Evolutionary conservation across 2,113 vertebrate genomes (phyloP), one percentile per base, ranked within the genome.

Genomic region (Ictalurus furcatus): DNA sequence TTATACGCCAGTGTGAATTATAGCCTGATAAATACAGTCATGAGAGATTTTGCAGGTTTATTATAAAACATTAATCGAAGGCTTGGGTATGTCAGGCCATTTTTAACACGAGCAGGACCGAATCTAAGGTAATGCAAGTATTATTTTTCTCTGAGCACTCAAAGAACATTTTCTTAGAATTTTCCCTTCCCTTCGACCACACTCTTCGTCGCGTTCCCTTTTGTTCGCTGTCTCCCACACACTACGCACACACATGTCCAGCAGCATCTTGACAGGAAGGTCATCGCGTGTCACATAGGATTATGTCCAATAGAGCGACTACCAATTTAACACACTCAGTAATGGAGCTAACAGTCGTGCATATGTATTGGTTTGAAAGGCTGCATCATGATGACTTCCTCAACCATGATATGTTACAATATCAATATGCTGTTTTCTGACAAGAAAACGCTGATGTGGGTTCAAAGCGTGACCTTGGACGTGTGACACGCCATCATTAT

Each of bases 261-360:
- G 69, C 21, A 86, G 69, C 69, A 28, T 40, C 71, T 30, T 73
- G 52, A 34, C n/a, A 34, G 48, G 30, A 58, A 74, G 30, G 85
- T 86, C 69, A 56, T 54, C 0, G 12, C 7, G 6, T 58, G 48
- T 73, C 65, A 11, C 28, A 58, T 40, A 34, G 67, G 58, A 56
- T 86, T 30, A 28, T 37, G 12, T 73, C 67, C 74, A 17, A 74
- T 52, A 17, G 25, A 37, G 52, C 2, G 13, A 74, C 48, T 28
- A 85, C 28, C 84, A 52, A 17, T 86, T 86, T 23, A 86, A 86
- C 85, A 74, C 52, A 28, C 21, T 58, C 21, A 4, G 84, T 58
- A 86, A 74, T 59, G 30, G 52, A 58, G 19, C 67, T 85, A 84
- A 44, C 37, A 48, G 11, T 48, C 13, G 19, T 48, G 63, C 52